A percentile compares a stretch with the other conserved stretches of the same genome.
Evolutionary conservation across 2,888 invertebrate species (phyloP).

Genomic region (Nephrocerus scutellatus): DNA sequence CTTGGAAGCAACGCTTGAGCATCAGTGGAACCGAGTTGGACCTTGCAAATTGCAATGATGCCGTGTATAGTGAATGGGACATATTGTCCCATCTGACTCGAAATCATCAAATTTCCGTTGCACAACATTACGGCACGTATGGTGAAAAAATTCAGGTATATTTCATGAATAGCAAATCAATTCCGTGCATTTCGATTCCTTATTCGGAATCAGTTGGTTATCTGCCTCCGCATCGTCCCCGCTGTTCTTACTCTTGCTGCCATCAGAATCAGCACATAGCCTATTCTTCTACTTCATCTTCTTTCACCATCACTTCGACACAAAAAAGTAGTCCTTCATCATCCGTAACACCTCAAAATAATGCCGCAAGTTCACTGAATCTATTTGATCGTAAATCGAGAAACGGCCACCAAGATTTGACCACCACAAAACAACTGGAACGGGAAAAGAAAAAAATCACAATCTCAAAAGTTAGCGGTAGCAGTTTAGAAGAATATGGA

Average conservation of each 20-base stretch:
- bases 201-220: no score
- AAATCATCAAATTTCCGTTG: slow-evolving; percentile 34
- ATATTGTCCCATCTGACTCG: slow-evolving; percentile 35
- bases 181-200: slow-evolving; percentile 29
- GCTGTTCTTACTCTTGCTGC: no score
- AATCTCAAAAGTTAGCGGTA: background rate
- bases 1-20: slow-evolving; percentile 2
- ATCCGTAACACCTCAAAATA: no score
- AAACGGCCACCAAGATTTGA: slow-evolving; percentile 12
- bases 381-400: slow-evolving; percentile 11
- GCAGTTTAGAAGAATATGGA: no score
- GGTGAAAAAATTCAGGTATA: slow-evolving; percentile 29
- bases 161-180: slow-evolving; percentile 28
- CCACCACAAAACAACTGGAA: slow-evolving; percentile 17
- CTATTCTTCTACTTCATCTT: no score
- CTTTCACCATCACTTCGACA: no score
- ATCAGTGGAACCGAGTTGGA: slow-evolving; percentile 1
- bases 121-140: slow-evolving; percentile 36
- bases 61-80: slow-evolving; percentile 32
- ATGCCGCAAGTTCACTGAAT: slow-evolving; percentile 12
- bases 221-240: no score
- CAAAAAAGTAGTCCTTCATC: no score
- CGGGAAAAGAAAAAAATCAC: slow-evolving; percentile 3
- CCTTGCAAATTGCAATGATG: no score
- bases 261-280: no score